Evolutionary conservation across 1,140 invertebrate species (phyloP).

Genomic region (Ostrea edulis): DNA sequence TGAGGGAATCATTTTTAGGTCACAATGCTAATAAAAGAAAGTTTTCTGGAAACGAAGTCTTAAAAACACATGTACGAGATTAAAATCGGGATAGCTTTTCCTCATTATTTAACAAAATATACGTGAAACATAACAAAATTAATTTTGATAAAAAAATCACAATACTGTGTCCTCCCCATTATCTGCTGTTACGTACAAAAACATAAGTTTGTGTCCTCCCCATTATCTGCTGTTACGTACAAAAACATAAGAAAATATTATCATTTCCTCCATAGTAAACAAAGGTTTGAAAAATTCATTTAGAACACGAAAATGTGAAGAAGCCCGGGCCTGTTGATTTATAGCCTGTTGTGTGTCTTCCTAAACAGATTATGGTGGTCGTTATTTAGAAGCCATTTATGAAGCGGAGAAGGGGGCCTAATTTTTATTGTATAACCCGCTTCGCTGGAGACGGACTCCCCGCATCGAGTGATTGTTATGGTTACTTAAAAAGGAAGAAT

Average conservation of each 20-base stretch:
- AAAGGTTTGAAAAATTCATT: not conserved
- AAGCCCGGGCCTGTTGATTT: slow-evolving; percentile 9
- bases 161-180: too few species aligned
- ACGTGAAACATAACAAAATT: not conserved
- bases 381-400: not conserved
- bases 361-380: slow-evolving; percentile 6
- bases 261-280: not conserved
- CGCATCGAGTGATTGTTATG: not conserved
- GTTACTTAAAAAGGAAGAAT: too few species aligned
- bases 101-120: slow-evolving; percentile 9
- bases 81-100: not conserved
- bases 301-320: not conserved
- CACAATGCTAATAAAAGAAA: not conserved
- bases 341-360: slow-evolving; percentile 2
- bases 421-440: not conserved
- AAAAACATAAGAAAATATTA: slow-evolving; percentile 2
- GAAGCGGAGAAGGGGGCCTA: not conserved
- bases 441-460: not conserved
- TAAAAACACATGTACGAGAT: not conserved
- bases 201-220: not conserved
- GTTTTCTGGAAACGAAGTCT: not conserved
- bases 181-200: not conserved
- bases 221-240: not conserved
- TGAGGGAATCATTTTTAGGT: not conserved
- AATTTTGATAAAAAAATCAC: not conserved